Base-by-base conservation (phyloP, 2,888 invertebrate species). In the Augochlorella aurata region DNA sequence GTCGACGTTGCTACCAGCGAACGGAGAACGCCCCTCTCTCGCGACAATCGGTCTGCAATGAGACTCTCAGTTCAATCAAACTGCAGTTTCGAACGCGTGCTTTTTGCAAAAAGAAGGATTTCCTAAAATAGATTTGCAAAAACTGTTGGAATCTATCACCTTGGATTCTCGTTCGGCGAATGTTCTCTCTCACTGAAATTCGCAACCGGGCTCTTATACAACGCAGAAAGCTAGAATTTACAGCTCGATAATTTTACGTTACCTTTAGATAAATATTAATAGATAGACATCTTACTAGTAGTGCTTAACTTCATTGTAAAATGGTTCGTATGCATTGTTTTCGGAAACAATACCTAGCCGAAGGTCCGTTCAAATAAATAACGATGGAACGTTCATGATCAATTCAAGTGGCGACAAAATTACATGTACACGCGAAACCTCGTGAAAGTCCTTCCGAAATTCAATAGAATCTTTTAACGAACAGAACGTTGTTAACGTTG, bases 131-230 rank as follows among this genome's bases (percentile, higher is more conserved):
- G 18, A 67, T 71, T 52, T 61, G 74, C 80, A 74, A 79, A 70
- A 74, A 61, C 45, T 61, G 69, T 66, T 70, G 63, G 44, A 38
- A 8, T 79, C 52, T 73, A 58, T 79, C 58, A 69, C 24, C 58
- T 82, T 82, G 82, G 82, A 81, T 82, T 82, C 82, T 82, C 82
- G 82, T 82, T 82, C 82, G 82, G 82, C 45, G 38, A 76, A 24
- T 69, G 61, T 16, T 68, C 0, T 49, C 44, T 73, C 49, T 82
- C 82, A 81, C 82, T 82, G 82, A 82, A 82, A 82, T 82, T 76
- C n/a, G 72, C 82, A 69, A 82, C 81, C 82, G 65, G 50, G 3
- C 3, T 75, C 70, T 81, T 75, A 75, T 74, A 47, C 29, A 72
- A 82, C 72, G 82, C 73, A 21, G 21, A 76, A 82, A 82, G 82